phyloP scores from a whole-genome alignment of 2,888 invertebrate genomes.

The Sussaba pulchella region DNA sequence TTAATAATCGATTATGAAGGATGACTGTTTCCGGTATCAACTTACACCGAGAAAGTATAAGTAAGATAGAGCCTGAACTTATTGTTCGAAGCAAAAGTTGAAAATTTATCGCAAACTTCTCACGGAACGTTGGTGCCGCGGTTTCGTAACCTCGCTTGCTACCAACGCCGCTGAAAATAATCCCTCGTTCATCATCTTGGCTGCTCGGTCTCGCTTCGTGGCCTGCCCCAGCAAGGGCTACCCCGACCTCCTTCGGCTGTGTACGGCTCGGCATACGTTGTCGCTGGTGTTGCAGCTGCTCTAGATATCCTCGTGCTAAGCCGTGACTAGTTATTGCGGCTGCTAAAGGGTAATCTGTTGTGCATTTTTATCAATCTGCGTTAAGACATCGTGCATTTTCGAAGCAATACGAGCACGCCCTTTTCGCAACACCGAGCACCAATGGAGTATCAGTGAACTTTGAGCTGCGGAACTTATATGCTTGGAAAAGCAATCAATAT shows the following conservation, averaged over 20 bases:
- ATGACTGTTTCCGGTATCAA: constrained; percentile 77
- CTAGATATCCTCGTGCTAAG: constrained; percentile 69
- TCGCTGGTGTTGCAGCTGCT: constrained; percentile 23
- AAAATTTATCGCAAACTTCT: constrained; percentile 79
- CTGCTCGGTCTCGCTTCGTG: constrained; percentile 45
- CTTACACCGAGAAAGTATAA: constrained; percentile 53
- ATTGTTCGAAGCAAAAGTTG: constrained; percentile 79
- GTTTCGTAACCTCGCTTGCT: constrained; percentile 1
- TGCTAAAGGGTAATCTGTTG: constrained; percentile 75
- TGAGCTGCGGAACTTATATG: too few species aligned
- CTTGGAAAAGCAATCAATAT: constrained; percentile 2
- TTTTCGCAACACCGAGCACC: constrained; percentile 2
- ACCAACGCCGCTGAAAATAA: constrained; percentile 74
- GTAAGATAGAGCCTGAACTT: constrained; percentile 69
- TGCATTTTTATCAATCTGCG: constrained; percentile 73
- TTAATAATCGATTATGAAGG: constrained; percentile 82
- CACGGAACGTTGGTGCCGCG: constrained; percentile 52
- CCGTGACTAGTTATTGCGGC: constrained; percentile 75
- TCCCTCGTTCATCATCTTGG: constrained; percentile 79
- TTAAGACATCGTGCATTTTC: constrained; percentile 60
- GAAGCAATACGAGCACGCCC: not conserved
- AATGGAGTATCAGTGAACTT: too few species aligned
- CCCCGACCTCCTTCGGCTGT: constrained; percentile 13
- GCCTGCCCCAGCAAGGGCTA: constrained; percentile 14
- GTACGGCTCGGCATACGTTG: constrained; percentile 8